A percentile compares a stretch with the other conserved stretches of the same genome.
These are phyloP conservation scores for Athene noctua DNA, from an alignment of 2,113 vertebrate genomes.

Conservation along the genomic window DNA sequence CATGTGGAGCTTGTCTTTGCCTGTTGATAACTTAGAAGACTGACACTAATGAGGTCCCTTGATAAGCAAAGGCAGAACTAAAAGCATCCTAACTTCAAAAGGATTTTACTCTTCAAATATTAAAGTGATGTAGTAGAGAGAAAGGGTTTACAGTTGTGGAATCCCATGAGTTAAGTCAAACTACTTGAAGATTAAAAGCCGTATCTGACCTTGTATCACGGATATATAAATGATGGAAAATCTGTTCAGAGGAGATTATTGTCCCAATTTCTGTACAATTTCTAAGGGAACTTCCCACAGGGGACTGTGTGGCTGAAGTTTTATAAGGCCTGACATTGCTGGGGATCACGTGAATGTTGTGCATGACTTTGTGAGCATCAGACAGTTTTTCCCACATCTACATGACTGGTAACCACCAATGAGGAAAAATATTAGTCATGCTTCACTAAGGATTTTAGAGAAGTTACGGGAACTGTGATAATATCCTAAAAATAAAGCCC, in stretches of 20 bases:
- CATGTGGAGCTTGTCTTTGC: neutral
- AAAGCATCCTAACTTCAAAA: constrained; percentile 23
- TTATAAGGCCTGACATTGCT: neutral
- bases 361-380: neutral
- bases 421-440: neutral
- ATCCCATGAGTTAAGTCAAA: neutral
- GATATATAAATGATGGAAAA: neutral
- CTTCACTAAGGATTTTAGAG: neutral
- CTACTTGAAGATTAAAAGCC: neutral
- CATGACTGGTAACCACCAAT: neutral
- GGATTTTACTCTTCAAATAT: neutral
- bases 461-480: neutral
- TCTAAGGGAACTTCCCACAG: neutral
- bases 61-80: constrained; percentile 8
- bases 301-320: neutral
- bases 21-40: constrained; percentile 6
- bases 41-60: constrained; percentile 42
- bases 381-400: neutral
- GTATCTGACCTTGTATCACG: neutral
- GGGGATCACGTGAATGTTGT: neutral
- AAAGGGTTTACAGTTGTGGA: neutral
- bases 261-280: neutral
- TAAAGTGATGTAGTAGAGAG: neutral
- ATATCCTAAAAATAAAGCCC: neutral
- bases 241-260: constrained; percentile 2